Percentiles rank a stretch among this genome's conserved stretches.
Conservation (phyloP, 1,140 invertebrate species). For the Euglossa dilemma region DNA sequence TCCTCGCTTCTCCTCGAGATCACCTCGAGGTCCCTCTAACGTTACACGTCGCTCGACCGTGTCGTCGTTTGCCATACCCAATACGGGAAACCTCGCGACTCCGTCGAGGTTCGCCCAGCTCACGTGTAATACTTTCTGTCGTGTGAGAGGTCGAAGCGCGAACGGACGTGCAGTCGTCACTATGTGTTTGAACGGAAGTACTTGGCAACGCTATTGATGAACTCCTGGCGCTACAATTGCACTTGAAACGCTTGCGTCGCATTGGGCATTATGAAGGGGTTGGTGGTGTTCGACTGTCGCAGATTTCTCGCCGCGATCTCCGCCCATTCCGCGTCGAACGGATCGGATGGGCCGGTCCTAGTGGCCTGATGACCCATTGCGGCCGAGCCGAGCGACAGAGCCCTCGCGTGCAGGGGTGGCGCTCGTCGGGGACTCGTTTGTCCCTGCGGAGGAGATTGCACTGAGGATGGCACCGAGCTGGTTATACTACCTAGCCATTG, state of each 20-base stretch:
- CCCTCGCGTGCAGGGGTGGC: slow-evolving; percentile 85
- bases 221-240: slow-evolving; percentile 84
- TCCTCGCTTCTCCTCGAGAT: neutral
- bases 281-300: slow-evolving; percentile 80
- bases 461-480: slow-evolving; percentile 80
- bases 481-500: slow-evolving; percentile 90
- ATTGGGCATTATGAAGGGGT: slow-evolving; percentile 80
- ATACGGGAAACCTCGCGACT: neutral
- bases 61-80: neutral
- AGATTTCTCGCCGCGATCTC: slow-evolving; percentile 83
- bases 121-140: slow-evolving; percentile 61
- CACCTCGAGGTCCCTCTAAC: neutral
- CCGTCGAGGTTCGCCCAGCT: neutral
- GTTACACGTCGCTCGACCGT: neutral
- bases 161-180: slow-evolving; percentile 52
- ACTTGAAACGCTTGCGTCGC: slow-evolving; percentile 86
- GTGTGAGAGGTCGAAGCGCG: slow-evolving; percentile 38
- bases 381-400: slow-evolving; percentile 84
- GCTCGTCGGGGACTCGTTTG: slow-evolving; percentile 81
- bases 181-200: slow-evolving; percentile 77
- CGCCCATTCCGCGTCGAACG: slow-evolving; percentile 94
- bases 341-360: slow-evolving; percentile 84
- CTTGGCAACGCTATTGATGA: slow-evolving; percentile 76
- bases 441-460: slow-evolving; percentile 70
- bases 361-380: slow-evolving; percentile 74